Base-by-base conservation (phyloP, 2,888 invertebrate species). In the Nycteola revayana region DNA sequence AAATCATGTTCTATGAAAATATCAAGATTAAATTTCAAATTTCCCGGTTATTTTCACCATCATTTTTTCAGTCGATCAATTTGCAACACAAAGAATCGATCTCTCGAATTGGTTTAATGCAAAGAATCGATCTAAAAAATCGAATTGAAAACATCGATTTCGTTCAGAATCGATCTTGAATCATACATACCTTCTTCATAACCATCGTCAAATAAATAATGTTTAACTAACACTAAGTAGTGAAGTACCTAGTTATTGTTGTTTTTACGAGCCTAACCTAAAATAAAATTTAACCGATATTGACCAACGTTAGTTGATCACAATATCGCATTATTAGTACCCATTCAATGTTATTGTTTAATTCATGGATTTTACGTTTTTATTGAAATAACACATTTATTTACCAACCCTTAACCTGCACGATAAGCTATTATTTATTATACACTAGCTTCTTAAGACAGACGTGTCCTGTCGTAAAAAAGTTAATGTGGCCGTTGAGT, bases 381-480 rank as follows among this genome's bases (percentile, higher is more conserved):
- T 25, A 25, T 25, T 25, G 25, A 25, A 25, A 9, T 25, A 25
- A 7, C 25, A 25, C 7, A 5, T 25, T 25, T 25, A 25, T 25
- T 25, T 25, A 25, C 25, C 9, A 25, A 25, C 25, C 25, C 25
- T 25, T 25, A 25, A 25, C 9, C 25, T 25, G 25, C 25, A 25
- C 25, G 25, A 25, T 25, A 25, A 25, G 25, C 25, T 25, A 25
- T 25, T 25, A 25, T 25, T 25, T 25, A 25, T 25, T 25, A 25
- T 25, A 25, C 25, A 25, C 25, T 25, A 25, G 25, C 9, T 14
- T 14, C 14, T 14, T 14, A 14, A 10, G 11, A 26, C 14, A 26
- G 26, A 26, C 26, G 26, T 26, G 26, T 26, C 26, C 26, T 26
- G 26, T 26, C 26, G 26, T 26, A 26, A 26, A 26, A 26, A 26